Percentiles rank a stretch among this genome's conserved stretches.
phyloP scores from a whole-genome alignment of 1,140 invertebrate species.

The Ericerus pela region DNA sequence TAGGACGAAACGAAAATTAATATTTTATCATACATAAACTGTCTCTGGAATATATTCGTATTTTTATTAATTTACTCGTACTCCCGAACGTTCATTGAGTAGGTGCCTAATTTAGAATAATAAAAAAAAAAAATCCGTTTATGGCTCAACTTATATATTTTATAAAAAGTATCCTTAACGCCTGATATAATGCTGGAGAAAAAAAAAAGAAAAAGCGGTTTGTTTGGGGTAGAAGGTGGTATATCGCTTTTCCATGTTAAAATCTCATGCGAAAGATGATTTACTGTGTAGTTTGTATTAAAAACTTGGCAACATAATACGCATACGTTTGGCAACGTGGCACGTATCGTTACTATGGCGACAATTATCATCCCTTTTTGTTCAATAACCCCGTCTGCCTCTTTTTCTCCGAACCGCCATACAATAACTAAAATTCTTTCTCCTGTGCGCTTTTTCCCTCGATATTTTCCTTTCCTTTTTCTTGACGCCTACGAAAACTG shows the following conservation, averaged over 20 bases:
- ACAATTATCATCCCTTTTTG: slow-evolving; percentile 12
- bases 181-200: no score
- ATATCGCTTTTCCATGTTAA: slow-evolving; percentile 7
- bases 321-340: slow-evolving; percentile 1
- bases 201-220: no score
- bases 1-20: no score
- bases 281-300: neutral
- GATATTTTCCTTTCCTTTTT: neutral
- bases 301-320: slow-evolving; percentile 7
- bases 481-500: neutral
- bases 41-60: no score
- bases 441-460: neutral
- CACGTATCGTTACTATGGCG: neutral
- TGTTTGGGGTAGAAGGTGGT: no score
- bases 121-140: no score
- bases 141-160: no score
- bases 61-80: no score
- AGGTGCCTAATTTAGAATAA: no score
- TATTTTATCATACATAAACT: no score
- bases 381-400: slow-evolving; percentile 9
- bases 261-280: neutral
- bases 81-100: no score
- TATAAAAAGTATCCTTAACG: no score
- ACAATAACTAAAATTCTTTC: slow-evolving; percentile 8
- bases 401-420: slow-evolving; percentile 1